Evolutionary conservation across 1,140 invertebrate genomes (phyloP).

Genomic region (Galleria mellonella): DNA sequence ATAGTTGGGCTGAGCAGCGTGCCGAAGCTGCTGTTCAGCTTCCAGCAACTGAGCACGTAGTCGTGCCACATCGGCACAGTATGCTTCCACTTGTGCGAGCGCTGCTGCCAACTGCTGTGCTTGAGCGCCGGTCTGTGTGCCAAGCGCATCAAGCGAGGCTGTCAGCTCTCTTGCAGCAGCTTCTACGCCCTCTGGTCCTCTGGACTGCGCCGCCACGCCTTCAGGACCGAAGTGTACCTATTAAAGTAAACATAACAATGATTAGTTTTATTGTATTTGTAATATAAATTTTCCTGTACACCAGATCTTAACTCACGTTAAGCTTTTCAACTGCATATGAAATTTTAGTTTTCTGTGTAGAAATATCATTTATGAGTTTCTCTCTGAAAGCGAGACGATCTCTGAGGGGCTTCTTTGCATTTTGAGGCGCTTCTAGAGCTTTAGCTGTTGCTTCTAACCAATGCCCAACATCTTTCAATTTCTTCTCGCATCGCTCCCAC

Average conservation of each 20-base stretch:
- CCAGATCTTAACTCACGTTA: constrained; percentile 77
- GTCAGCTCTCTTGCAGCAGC: constrained; percentile 82
- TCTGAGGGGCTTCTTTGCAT: constrained; percentile 88
- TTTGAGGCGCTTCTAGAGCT: constrained; percentile 85
- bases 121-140: constrained; percentile 81
- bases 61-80: constrained; percentile 91
- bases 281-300: not conserved
- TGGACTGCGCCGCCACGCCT: constrained; percentile 74
- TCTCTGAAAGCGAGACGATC: constrained; percentile 90
- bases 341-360: constrained; percentile 94
- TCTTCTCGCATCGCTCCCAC: constrained; percentile 96
- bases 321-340: constrained; percentile 94
- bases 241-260: not conserved
- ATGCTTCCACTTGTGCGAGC: constrained; percentile 88
- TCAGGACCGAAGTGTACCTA: constrained; percentile 92
- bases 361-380: constrained; percentile 90
- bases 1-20: constrained; percentile 87
- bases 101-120: constrained; percentile 84
- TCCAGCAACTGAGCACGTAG: constrained; percentile 88
- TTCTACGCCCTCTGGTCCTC: constrained; percentile 83
- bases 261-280: too few relatives aligned
- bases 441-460: constrained; percentile 92
- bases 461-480: constrained; percentile 89
- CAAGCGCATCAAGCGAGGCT: constrained; percentile 80
- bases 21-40: constrained; percentile 89